Percentiles rank a stretch among this genome's conserved stretches.
These are phyloP conservation scores for Enhydra lutris DNA, from an alignment of 2,113 vertebrate genomes.

Conservation along the genomic window DNA sequence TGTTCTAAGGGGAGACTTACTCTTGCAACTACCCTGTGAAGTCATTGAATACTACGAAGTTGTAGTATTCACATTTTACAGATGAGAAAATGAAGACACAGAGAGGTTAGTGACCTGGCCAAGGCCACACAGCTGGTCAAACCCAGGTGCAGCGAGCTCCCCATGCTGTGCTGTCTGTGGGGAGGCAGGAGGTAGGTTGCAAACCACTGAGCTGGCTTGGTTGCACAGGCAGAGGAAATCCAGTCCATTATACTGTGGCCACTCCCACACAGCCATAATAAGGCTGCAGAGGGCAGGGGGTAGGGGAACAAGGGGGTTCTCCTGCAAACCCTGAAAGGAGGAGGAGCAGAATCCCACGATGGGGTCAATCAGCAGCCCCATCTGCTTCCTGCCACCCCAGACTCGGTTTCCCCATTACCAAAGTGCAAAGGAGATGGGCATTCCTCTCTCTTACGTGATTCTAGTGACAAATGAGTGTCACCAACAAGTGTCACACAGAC, in stretches of 20 bases:
- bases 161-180: fast-evolving
- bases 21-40: background rate
- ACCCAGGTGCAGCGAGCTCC: background rate
- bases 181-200: background rate
- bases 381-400: background rate
- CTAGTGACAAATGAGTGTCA: background rate
- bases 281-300: background rate
- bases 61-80: background rate
- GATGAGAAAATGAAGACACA: background rate
- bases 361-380: background rate
- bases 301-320: too few species aligned
- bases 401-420: background rate
- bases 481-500: background rate
- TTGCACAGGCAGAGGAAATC: background rate
- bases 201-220: background rate
- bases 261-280: background rate
- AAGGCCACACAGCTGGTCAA: background rate
- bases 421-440: background rate
- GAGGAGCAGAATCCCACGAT: fast-evolving
- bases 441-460: background rate
- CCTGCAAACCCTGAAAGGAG: background rate
- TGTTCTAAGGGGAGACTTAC: background rate
- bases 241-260: background rate
- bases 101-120: background rate
- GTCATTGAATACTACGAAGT: background rate